Evolutionary conservation across 1,140 invertebrate species (phyloP), one percentile per base, ranked within the genome.

Genomic region (Oedothorax gibbosus): DNA sequence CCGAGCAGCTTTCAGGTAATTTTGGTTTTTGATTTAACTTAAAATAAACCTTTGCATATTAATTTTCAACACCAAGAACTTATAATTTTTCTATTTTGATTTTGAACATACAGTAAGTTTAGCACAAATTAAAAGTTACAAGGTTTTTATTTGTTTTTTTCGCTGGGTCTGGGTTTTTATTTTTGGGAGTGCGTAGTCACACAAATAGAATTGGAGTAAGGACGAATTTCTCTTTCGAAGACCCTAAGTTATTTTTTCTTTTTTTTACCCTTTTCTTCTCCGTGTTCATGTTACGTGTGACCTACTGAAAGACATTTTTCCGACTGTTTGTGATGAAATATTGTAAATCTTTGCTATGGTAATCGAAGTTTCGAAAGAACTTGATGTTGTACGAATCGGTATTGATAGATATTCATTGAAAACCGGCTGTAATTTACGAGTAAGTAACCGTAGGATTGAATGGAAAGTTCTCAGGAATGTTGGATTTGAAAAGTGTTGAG

Each of bases 121-220:
- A 35, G 5, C 35, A 57, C 54, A 73, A 35, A 21, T 18, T 50
- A 53, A 51, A 15, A 71, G 0, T 50, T 60, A 35, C 12, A 76
- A 50, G n/a, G 57, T 54, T 54, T 76, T 64, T 35, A 35, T 49
- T 50, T 64, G 15, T 50, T 56, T 75, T 71, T 78, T 66, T 14
- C 49, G 81, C 71, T 75, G 81, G 81, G 81, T 83, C 81, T 75
- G 81, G 82, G 69, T 69, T 53, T 85, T 85, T 85, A 85, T 85
- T 85, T 84, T 85, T 78, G 82, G 82, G 65, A 77, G 56, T 77
- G 71, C 51, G 82, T 60, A 66, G 72, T 65, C 57, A 68, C 72
- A 76, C 82, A 85, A 85, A 85, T 85, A 85, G 82, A 85, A 85
- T 8, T 73, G 56, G 81, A 83, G 81, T 73, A 83, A 83, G 81